Percentiles rank a stretch among this genome's conserved stretches.
Conservation (phyloP, 1,140 invertebrate genomes). For the Drosophila hydei region DNA sequence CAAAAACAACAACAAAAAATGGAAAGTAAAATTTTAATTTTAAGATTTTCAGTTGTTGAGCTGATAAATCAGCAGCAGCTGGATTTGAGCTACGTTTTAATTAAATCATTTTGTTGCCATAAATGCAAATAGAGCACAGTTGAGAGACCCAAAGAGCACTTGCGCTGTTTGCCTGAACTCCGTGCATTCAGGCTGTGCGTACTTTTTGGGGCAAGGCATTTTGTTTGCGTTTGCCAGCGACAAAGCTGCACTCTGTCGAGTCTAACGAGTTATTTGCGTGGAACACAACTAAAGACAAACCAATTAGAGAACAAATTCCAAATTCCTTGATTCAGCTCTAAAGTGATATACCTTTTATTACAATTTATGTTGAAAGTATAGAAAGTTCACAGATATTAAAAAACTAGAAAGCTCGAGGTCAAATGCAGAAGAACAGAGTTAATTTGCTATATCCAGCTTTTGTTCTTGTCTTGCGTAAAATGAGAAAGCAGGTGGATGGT, state of each 20-base stretch:
- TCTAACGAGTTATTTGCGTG: conserved; percentile 15
- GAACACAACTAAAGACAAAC: not conserved
- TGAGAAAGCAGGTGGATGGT: not conserved
- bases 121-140: conserved; percentile 3
- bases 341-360: no score
- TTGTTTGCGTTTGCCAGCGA: conserved; percentile 16
- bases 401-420: no score
- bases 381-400: no score
- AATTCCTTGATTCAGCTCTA: no score
- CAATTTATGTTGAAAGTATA: no score
- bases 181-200: not conserved
- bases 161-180: not conserved
- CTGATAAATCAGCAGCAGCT: conserved; percentile 15
- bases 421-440: no score
- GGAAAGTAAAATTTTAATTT: conserved; percentile 28
- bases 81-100: conserved; percentile 19
- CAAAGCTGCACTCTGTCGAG: conserved; percentile 6
- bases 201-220: not conserved
- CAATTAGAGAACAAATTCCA: not conserved
- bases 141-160: conserved; percentile 4
- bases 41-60: not conserved
- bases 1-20: conserved; percentile 8
- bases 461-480: not conserved
- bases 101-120: conserved; percentile 15
- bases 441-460: not conserved